Conservation (phyloP, 2,113 vertebrate species). For the Charina bottae region DNA sequence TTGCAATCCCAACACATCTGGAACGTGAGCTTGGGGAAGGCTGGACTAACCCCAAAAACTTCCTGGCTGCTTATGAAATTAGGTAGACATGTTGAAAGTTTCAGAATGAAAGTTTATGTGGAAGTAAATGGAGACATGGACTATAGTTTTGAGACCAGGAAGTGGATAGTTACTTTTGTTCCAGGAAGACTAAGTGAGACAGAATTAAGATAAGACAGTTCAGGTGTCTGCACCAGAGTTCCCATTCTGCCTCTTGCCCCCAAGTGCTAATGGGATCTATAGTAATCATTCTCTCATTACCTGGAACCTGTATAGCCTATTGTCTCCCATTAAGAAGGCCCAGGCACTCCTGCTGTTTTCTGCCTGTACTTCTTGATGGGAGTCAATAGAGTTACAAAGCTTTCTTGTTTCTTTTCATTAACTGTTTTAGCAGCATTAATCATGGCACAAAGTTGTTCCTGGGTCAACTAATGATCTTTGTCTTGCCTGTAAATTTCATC, state of each 20-base stretch:
- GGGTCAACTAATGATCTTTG: background rate
- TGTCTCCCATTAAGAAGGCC: background rate
- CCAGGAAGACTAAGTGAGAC: background rate
- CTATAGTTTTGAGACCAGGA: background rate
- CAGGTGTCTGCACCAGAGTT: background rate
- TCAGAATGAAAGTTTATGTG: background rate
- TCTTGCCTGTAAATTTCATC: background rate
- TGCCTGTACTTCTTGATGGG: background rate
- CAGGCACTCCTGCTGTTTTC: background rate
- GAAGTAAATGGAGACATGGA: background rate
- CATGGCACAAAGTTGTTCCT: background rate
- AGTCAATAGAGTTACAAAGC: background rate
- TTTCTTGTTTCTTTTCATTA: slow-evolving; percentile 14
- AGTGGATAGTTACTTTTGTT: background rate
- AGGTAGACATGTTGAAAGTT: background rate
- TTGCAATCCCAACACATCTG: background rate
- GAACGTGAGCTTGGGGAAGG: background rate
- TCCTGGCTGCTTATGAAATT: background rate
- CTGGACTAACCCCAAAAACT: background rate
- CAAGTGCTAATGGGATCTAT: background rate
- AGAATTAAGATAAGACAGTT: background rate
- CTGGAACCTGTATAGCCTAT: background rate
- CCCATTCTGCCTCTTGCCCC: background rate
- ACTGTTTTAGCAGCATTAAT: slow-evolving; percentile 5
- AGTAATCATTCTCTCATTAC: background rate